phyloP scores from a whole-genome alignment of 35 echinoderm and acorn worm species.

The Heliocidaris erythrogramma region DNA sequence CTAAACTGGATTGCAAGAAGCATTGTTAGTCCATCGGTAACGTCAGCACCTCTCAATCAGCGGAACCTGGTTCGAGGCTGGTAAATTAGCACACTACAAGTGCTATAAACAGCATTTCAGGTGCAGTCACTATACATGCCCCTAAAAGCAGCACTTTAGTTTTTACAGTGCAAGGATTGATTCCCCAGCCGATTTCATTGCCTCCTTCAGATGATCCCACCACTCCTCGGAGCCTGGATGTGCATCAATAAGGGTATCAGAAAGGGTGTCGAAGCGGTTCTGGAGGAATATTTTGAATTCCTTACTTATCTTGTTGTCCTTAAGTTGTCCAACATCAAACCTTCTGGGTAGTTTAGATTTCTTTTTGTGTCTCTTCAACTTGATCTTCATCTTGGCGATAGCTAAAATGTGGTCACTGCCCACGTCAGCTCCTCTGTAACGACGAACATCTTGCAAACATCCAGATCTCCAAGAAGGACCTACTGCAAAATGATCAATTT shows the following conservation, averaged over 20 bases:
- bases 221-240: constrained; percentile 28
- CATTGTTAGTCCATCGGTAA: too few relatives aligned
- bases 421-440: constrained; percentile 42
- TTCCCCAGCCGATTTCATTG: too few relatives aligned
- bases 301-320: not conserved
- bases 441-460: constrained; percentile 37
- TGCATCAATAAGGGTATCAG: too few relatives aligned
- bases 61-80: too few relatives aligned
- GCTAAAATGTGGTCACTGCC: constrained; percentile 40
- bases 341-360: constrained; percentile 6
- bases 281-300: not conserved
- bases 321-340: constrained; percentile 40
- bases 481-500: constrained; percentile 53
- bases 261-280: constrained; percentile 31
- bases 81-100: too few relatives aligned
- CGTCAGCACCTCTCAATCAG: too few relatives aligned
- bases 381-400: constrained; percentile 46
- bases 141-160: too few relatives aligned
- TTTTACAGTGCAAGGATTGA: too few relatives aligned
- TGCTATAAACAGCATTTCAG: too few relatives aligned
- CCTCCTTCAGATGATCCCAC: too few relatives aligned
- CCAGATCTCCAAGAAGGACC: not conserved
- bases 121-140: too few relatives aligned
- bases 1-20: too few relatives aligned
- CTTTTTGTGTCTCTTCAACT: constrained; percentile 41